Evolutionary conservation across 2,113 vertebrate genomes (phyloP).

Genomic region (Hemicordylus capensis): DNA sequence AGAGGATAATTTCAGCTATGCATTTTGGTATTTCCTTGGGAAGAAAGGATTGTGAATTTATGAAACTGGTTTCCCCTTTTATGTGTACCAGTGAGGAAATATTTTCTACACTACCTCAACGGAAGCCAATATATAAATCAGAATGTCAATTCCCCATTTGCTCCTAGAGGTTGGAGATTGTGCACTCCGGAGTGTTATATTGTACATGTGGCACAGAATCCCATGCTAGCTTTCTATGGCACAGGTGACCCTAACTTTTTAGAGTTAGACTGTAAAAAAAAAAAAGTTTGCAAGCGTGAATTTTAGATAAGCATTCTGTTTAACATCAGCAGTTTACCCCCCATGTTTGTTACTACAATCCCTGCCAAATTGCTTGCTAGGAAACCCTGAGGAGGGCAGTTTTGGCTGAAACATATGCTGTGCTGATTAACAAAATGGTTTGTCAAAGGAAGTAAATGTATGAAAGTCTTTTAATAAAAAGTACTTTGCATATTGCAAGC

Average conservation of each 20-base stretch:
- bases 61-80: background rate
- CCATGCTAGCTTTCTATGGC: background rate
- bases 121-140: background rate
- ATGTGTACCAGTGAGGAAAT: background rate
- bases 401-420: slow-evolving; percentile 41
- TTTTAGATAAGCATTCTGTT: slow-evolving; percentile 35
- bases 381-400: slow-evolving; percentile 40
- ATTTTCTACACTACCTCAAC: background rate
- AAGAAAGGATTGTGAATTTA: background rate
- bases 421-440: slow-evolving; percentile 55
- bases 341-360: slow-evolving; percentile 33
- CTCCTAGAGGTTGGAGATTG: background rate
- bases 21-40: background rate
- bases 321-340: background rate
- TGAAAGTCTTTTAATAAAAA: slow-evolving; percentile 57
- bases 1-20: background rate
- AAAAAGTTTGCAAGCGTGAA: background rate
- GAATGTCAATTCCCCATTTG: background rate
- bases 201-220: background rate
- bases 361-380: slow-evolving; percentile 24
- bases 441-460: slow-evolving; percentile 44
- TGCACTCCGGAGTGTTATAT: background rate
- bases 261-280: too few relatives aligned
- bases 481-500: slow-evolving; percentile 45
- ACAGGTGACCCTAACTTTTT: background rate